Evolutionary conservation across 2,888 invertebrate species (phyloP).

Genomic region (Drosophila rubida): DNA sequence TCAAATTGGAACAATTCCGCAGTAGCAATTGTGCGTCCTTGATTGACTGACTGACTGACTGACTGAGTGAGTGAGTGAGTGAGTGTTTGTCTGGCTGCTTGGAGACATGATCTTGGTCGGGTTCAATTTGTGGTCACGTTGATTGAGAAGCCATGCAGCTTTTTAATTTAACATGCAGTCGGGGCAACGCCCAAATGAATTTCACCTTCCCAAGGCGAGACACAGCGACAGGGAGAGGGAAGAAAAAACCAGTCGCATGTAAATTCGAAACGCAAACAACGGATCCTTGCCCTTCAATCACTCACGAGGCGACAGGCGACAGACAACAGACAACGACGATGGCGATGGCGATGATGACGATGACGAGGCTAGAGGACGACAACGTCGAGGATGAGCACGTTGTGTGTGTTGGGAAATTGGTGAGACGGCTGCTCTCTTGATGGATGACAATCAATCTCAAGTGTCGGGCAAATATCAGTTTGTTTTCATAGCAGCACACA

Average conservation of each 20-base stretch:
- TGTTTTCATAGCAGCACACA: slow-evolving; percentile 76
- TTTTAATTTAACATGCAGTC: slow-evolving; percentile 67
- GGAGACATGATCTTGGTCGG: too few relatives aligned
- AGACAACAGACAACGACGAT: slow-evolving; percentile 23
- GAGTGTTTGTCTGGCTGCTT: too few relatives aligned
- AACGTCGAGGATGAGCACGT: not conserved
- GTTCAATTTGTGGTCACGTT: slow-evolving; percentile 44
- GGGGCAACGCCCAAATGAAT: slow-evolving; percentile 46
- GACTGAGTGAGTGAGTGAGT: too few relatives aligned
- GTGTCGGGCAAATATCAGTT: slow-evolving; percentile 82
- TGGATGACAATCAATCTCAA: slow-evolving; percentile 83
- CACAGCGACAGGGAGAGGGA: not conserved
- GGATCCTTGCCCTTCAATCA: slow-evolving; percentile 71
- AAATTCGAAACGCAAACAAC: slow-evolving; percentile 71
- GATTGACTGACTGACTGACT: too few relatives aligned
- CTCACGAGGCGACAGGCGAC: slow-evolving; percentile 41
- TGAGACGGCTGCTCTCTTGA: slow-evolving; percentile 58
- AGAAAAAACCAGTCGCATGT: slow-evolving; percentile 46
- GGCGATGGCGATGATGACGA: slow-evolving; percentile 5
- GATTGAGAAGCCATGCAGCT: slow-evolving; percentile 12
- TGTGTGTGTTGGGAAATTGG: not conserved
- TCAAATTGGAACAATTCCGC: not conserved
- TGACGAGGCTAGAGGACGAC: not conserved
- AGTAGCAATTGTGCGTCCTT: too few relatives aligned
- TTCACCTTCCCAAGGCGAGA: slow-evolving; percentile 5